Conservation (phyloP, 2,888 invertebrate genomes). For the Amorpha juglandis region DNA sequence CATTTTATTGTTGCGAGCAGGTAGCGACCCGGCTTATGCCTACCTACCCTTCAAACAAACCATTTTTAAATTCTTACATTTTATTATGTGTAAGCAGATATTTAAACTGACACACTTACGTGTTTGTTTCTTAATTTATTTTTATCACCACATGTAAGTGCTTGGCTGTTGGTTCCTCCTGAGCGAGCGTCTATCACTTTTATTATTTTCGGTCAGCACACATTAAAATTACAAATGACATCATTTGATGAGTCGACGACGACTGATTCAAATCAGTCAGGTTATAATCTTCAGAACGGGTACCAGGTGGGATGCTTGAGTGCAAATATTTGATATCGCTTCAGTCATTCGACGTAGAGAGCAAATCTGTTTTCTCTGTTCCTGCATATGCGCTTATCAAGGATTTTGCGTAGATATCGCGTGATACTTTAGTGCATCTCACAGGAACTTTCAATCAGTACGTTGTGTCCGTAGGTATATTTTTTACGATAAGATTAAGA, state of each 20-base stretch:
- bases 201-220: not conserved
- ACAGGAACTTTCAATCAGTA: not conserved
- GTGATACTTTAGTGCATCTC: slow-evolving; percentile 8
- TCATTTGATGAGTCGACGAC: not conserved
- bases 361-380: not conserved
- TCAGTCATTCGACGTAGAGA: slow-evolving; percentile 6
- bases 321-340: slow-evolving; percentile 12
- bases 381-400: slow-evolving; percentile 2
- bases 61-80: slow-evolving; percentile 49
- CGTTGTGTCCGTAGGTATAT: not conserved
- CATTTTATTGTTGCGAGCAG: slow-evolving; percentile 72
- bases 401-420: not conserved
- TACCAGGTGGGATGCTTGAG: slow-evolving; percentile 18
- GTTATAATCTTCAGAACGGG: slow-evolving; percentile 13
- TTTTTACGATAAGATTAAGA: slow-evolving; percentile 1
- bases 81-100: not conserved
- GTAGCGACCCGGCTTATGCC: slow-evolving; percentile 65
- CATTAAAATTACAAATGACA: not conserved
- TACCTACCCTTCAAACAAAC: slow-evolving; percentile 64
- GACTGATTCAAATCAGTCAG: slow-evolving; percentile 1
- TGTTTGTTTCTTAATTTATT: not conserved
- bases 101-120: slow-evolving; percentile 9
- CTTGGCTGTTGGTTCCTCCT: not conserved
- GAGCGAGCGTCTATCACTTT: not conserved
- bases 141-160: not conserved